phyloP scores from a whole-genome alignment of 1,140 invertebrate genomes.

The Pteromalus puparum region DNA sequence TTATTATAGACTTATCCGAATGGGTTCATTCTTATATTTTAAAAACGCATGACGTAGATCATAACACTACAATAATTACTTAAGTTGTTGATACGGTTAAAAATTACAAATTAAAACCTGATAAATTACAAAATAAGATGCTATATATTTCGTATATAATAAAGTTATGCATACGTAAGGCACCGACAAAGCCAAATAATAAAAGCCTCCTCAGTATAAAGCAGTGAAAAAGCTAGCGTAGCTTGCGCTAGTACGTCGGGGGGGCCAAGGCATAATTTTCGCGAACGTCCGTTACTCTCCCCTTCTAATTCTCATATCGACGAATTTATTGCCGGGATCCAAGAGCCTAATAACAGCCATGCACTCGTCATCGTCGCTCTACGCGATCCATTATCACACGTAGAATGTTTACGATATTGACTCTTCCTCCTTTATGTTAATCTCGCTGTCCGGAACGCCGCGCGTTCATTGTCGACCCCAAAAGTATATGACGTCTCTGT shows the following conservation, averaged over 20 bases:
- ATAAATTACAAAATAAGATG: no score
- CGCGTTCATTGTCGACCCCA: constrained; percentile 34
- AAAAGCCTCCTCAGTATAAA: no score
- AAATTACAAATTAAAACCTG: no score
- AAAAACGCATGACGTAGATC: no score
- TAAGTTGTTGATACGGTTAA: no score
- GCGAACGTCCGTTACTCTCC: neutral
- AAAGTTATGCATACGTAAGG: no score
- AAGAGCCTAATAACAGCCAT: constrained; percentile 32
- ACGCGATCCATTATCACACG: neutral
- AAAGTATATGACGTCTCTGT: neutral
- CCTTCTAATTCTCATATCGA: constrained; percentile 62
- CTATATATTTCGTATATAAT: no score
- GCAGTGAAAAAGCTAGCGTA: no score
- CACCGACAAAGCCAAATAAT: no score
- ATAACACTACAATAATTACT: no score
- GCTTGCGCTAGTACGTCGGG: neutral
- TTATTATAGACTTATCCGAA: no score
- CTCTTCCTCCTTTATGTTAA: constrained; percentile 73
- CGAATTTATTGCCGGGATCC: constrained; percentile 63
- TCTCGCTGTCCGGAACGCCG: constrained; percentile 56
- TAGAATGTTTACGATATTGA: constrained; percentile 71
- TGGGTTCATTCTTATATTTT: no score
- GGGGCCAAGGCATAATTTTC: neutral
- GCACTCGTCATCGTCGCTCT: constrained; percentile 57